These are phyloP conservation scores for Eulemur albifrons DNA, from an alignment of 2,797 vertebrate species.

Conservation along the genomic window DNA sequence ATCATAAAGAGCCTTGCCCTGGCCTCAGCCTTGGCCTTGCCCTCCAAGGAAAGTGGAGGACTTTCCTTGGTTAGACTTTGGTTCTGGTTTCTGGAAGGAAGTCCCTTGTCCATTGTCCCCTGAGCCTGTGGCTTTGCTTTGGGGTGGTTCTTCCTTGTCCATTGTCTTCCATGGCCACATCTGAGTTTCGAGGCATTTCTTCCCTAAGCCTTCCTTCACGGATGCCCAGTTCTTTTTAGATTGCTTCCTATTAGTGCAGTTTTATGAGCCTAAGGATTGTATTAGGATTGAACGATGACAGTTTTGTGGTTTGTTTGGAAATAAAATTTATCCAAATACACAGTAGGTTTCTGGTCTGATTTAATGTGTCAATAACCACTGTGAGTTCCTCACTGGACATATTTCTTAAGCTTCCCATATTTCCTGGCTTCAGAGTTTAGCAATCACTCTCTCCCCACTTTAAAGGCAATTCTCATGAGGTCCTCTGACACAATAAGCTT, in stretches of 20 bases:
- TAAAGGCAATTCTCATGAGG: not conserved
- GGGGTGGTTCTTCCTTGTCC: not conserved
- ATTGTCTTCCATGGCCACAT: not conserved
- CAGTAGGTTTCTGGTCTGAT: not conserved
- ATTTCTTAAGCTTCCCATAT: not conserved
- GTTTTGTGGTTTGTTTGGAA: not conserved
- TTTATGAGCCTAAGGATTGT: not conserved
- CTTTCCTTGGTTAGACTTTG: not conserved
- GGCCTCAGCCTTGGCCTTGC: too few species aligned
- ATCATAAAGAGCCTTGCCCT: not conserved
- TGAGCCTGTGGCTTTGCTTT: not conserved
- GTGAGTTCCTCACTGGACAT: not conserved
- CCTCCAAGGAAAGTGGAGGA: not conserved
- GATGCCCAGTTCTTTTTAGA: not conserved
- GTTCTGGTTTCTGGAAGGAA: not conserved
- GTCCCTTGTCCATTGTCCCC: not conserved
- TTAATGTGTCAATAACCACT: not conserved
- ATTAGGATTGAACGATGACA: not conserved
- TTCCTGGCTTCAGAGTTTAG: not conserved
- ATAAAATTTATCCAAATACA: not conserved
- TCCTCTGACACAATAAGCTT: not conserved
- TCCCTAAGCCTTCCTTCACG: not conserved
- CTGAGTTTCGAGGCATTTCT: not conserved
- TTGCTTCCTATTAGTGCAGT: not conserved
- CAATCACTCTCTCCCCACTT: not conserved